Conservation (phyloP, 2,797 vertebrate genomes). For the Falco biarmicus region DNA sequence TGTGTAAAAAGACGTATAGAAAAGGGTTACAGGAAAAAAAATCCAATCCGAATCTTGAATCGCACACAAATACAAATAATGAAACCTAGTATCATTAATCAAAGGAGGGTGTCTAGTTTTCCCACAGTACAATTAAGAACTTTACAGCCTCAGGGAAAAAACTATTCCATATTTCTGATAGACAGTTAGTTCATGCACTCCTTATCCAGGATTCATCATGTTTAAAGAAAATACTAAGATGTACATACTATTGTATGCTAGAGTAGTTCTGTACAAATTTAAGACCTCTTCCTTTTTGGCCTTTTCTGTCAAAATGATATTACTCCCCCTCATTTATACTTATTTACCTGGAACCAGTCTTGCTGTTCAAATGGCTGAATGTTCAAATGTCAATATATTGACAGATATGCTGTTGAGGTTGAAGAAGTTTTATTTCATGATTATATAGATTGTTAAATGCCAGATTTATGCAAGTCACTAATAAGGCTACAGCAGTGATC, state of each 20-base stretch:
- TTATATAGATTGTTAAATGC: background rate
- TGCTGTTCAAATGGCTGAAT: background rate
- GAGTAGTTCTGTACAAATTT: background rate
- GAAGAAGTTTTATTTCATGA: background rate
- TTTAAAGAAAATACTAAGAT: background rate
- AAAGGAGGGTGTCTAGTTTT: rapidly evolving
- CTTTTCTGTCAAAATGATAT: background rate
- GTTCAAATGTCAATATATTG: background rate
- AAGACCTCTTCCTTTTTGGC: background rate
- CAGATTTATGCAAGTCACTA: background rate
- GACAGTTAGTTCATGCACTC: background rate
- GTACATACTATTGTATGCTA: background rate
- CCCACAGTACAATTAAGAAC: background rate
- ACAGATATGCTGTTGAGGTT: background rate
- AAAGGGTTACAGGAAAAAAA: background rate
- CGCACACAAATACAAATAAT: background rate
- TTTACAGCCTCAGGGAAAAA: background rate
- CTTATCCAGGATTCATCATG: background rate
- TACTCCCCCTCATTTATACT: background rate
- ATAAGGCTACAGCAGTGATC: background rate
- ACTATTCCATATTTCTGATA: background rate
- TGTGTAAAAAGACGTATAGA: background rate
- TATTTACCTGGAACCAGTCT: background rate
- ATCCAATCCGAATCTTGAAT: background rate
- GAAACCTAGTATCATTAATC: background rate